Conservation (phyloP, 2,797 vertebrate genomes). For the Sparus aurata region DNA sequence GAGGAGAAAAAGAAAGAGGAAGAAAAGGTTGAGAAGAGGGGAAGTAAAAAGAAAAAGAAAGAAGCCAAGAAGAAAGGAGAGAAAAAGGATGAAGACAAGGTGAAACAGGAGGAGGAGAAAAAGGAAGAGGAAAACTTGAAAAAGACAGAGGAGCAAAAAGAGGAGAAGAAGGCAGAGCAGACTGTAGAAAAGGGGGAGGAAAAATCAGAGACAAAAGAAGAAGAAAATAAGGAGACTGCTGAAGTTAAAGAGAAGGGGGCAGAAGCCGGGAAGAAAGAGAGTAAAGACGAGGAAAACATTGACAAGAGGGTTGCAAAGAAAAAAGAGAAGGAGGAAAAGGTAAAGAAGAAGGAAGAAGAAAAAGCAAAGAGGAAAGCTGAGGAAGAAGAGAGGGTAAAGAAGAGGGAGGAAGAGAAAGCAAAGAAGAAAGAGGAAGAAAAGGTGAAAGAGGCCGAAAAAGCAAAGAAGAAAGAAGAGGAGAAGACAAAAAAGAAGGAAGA, state of each 20-base stretch:
- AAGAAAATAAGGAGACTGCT: conserved; percentile 49
- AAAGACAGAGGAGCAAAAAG: conserved; percentile 50
- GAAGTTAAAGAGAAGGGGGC: conserved; percentile 66
- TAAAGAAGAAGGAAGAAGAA: conserved; percentile 69
- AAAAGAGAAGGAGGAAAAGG: conserved; percentile 69
- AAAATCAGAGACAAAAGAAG: conserved; percentile 54
- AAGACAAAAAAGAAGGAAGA: conserved; percentile 47
- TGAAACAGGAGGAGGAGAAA: conserved; percentile 52
- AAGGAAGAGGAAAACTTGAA: neutral
- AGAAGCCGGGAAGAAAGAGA: conserved; percentile 63
- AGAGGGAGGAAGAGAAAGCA: conserved; percentile 64
- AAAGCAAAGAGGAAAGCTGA: conserved; percentile 67
- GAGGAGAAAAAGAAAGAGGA: conserved; percentile 67
- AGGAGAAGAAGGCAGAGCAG: conserved; percentile 47
- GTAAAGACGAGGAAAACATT: conserved; percentile 64
- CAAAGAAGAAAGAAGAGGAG: conserved; percentile 68
- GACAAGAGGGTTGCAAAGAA: conserved; percentile 70
- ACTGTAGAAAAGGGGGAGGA: conserved; percentile 55
- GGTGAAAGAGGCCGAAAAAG: conserved; percentile 46
- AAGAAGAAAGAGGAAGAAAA: conserved; percentile 69
- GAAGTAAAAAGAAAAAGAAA: conserved; percentile 63
- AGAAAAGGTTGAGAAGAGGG: conserved; percentile 68
- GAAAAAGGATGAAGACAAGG: conserved; percentile 65
- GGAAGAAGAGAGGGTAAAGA: conserved; percentile 58
- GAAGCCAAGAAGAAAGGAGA: conserved; percentile 68